A percentile compares a stretch with the other conserved stretches of the same genome.
Conservation (phyloP, 2,888 invertebrate genomes). For the Cephonodes hylas region DNA sequence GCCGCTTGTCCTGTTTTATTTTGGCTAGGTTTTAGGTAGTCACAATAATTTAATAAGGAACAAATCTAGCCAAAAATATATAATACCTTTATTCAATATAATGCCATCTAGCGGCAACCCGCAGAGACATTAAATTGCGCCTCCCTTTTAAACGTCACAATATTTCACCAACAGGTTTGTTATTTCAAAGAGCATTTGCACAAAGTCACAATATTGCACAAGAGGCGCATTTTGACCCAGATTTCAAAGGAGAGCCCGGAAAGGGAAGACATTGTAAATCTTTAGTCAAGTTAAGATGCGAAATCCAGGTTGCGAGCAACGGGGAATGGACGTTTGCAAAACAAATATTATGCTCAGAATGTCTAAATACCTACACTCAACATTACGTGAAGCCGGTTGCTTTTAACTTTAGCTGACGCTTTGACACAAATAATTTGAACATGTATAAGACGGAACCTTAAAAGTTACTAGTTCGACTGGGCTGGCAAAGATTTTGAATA, state of each 20-base stretch:
- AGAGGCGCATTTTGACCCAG: constrained; percentile 1
- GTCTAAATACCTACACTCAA: not conserved
- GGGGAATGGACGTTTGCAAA: not conserved
- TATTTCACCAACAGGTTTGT: not conserved
- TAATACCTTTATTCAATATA: too few species aligned
- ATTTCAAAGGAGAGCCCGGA: not conserved
- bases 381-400: not conserved
- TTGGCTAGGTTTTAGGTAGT: too few species aligned
- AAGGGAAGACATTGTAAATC: constrained; percentile 5
- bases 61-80: too few species aligned
- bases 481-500: too few species aligned
- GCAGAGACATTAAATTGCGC: too few species aligned
- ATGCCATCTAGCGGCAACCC: not conserved
- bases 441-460: too few species aligned
- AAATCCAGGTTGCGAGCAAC: not conserved
- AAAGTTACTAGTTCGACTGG: too few species aligned
- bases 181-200: not conserved
- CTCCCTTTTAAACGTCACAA: not conserved
- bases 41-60: too few species aligned
- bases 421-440: too few species aligned
- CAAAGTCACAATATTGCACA: constrained; percentile 6
- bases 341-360: not conserved
- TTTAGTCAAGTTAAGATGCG: constrained; percentile 5
- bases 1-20: too few species aligned
- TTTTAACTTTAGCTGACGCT: not conserved